phyloP scores from a whole-genome alignment of 2,113 vertebrate species.

The Archilochus colubris region DNA sequence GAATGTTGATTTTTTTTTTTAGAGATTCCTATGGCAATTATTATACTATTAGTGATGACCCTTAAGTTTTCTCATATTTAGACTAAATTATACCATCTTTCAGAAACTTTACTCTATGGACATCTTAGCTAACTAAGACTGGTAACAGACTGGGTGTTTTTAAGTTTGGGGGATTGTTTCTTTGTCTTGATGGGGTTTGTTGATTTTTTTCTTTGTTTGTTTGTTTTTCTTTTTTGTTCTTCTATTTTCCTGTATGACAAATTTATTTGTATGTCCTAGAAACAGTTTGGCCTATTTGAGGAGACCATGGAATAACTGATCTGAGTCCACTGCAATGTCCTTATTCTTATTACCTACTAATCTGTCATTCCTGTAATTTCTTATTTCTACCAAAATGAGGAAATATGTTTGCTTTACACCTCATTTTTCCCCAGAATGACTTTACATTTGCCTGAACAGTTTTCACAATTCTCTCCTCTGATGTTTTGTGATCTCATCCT shows the following conservation, averaged over 20 bases:
- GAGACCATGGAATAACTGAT: fast-evolving
- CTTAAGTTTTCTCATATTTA: neutral
- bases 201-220: too few relatives aligned
- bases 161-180: neutral
- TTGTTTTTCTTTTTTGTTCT: neutral
- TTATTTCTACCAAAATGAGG: neutral
- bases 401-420: neutral
- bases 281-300: neutral
- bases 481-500: neutral
- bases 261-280: neutral
- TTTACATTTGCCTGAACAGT: neutral
- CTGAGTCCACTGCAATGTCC: neutral
- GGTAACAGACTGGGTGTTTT: neutral
- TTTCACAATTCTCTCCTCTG: neutral
- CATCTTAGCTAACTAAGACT: neutral
- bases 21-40: neutral
- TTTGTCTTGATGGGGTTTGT: neutral
- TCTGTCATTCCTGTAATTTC: neutral
- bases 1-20: too few relatives aligned
- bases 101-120: neutral
- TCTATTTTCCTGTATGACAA: neutral
- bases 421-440: neutral
- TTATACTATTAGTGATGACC: neutral
- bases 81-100: neutral
- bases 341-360: neutral